Evolutionary conservation across 1,140 invertebrate species (phyloP), one percentile per base, ranked within the genome.

Genomic region (Battus philenor): DNA sequence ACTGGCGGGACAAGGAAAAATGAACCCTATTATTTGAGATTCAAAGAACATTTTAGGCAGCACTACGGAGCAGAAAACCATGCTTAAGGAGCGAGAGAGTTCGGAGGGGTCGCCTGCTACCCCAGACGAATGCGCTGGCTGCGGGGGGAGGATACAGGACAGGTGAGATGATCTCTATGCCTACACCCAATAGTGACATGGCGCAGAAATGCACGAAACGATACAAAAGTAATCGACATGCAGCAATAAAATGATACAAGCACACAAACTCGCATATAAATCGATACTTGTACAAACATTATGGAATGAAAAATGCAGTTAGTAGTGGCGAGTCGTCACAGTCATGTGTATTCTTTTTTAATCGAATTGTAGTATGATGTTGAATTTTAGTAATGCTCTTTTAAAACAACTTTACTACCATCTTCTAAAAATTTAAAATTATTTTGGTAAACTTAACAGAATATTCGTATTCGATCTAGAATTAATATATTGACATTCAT

Each of bases 11-110:
- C 58, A 72, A 55, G 64, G 45, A 11, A 68, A 73, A 65, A 8
- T 68, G 53, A 68, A 66, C 52, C 68, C 75, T 67, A 76, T 73
- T 67, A 74, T 81, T 68, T 83, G 79, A 81, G 76, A 71, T 31
- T 63, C 16, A 72, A 54, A 70, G 64, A 53, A 61, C 48, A 58
- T 53, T 69, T 57, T 56, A 44, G 59, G 44, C 12, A 44, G 59
- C 60, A 71, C 45, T 39, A 72, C 65, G 59, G 65, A 66, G 36
- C 50, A 60, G 27, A 62, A 57, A 60, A 63, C 56, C 31, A 87
- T 87, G 85, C 66, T 87, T 45, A 87, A 87, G 62, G 85, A 87
- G 51, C 65, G 82, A 44, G 72, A 84, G 20, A 78, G 75, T 51
- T 78, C 68, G 11, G 79, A 79, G 50, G 75, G 67, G 18, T 84